phyloP scores from a whole-genome alignment of 2,888 invertebrate species.

The Leptopilina syphax region DNA sequence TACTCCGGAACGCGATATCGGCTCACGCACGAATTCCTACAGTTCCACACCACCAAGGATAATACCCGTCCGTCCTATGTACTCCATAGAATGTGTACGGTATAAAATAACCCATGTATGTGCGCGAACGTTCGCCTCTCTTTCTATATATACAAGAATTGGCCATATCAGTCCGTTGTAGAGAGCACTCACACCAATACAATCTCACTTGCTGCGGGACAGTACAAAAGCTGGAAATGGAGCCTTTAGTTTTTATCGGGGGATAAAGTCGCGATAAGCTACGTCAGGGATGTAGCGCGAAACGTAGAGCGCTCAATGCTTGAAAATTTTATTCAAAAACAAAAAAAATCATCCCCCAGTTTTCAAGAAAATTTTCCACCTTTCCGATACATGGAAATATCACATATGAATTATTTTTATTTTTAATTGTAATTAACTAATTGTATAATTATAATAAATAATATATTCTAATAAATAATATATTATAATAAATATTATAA shows the following conservation, averaged over 20 bases:
- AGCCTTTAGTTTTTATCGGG: constrained; percentile 74
- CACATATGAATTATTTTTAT: no score
- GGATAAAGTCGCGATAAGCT: constrained; percentile 75
- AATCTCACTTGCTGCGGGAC: constrained; percentile 58
- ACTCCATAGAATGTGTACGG: constrained; percentile 9
- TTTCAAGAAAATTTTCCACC: no score
- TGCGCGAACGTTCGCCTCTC: constrained; percentile 30
- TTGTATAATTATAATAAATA: no score
- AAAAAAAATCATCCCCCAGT: no score
- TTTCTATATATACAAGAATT: constrained; percentile 50
- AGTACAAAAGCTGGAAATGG: constrained; percentile 72
- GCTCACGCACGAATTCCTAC: constrained; percentile 43
- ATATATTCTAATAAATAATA: no score
- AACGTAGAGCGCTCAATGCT: background rate
- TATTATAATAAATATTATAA: no score
- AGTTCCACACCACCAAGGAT: constrained; percentile 15
- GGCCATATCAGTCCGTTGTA: constrained; percentile 44
- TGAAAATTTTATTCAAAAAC: background rate
- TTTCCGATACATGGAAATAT: no score
- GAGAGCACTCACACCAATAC: constrained; percentile 8
- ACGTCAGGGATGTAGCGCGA: constrained; percentile 65
- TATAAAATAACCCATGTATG: constrained; percentile 7
- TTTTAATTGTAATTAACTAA: no score
- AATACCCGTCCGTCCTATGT: constrained; percentile 15
- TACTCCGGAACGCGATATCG: constrained; percentile 54